Evolutionary conservation across 2,113 vertebrate genomes (phyloP), one percentile per base, ranked within the genome.

Genomic region (Otolemur garnettii): DNA sequence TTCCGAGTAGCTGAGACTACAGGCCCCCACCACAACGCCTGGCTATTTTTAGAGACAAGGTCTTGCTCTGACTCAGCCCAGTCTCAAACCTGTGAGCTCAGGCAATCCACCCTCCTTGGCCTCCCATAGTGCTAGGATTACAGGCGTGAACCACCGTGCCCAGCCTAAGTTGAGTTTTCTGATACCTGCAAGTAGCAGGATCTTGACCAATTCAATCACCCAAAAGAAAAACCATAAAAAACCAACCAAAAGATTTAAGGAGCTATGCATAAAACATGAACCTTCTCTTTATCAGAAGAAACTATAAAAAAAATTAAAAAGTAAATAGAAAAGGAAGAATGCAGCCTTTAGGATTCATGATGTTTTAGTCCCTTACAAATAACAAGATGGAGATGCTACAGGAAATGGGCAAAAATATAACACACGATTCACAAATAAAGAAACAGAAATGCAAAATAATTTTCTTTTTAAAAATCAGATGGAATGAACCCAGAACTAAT

Each of bases 191-290:
- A 78, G 53, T 66, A 85, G 14, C 45, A 92, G 60, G 45, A 75
- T 82, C 42, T 72, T 71, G 28, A 95, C 21, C 74, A 68, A 77
- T 55, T 92, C 50, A 81, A 62, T 3, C 42, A 90, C 24, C 26
- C 69, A 78, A 90, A 74, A 72, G 38, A 92, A 33, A 78, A 96
- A 77, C 9, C 83, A 59, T 6, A 35, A 9, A 91, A 93, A 96
- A 89, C 12, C 22, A 96, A 87, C 6, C 7, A 30, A 82, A 7
- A 85, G 10, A 78, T 68, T n/a, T 88, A 84, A 78, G 22, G 5
- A 87, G 24, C 71, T 62, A 68, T 1, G 30, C 38, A 77, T n/a
- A 38, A 91, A 95, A 93, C 7, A 81, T 57, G 72, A 62, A 74
- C 45, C 35, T 69, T 85, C 79, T 68, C 59, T 62, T 64, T 45